Evolutionary conservation across 2,113 vertebrate species (phyloP).

Genomic region (Embiotoca jacksoni): DNA sequence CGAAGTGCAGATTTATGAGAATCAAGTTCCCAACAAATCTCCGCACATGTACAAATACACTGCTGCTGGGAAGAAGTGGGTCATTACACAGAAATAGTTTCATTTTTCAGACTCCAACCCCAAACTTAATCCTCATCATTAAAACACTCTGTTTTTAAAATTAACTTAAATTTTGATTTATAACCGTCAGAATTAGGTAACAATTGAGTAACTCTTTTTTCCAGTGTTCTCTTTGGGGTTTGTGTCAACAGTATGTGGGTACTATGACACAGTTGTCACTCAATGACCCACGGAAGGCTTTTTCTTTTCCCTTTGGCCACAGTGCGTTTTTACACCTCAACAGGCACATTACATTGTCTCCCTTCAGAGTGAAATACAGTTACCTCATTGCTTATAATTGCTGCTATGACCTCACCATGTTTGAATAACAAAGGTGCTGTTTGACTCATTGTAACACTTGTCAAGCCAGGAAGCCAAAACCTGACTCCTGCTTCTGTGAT

Average conservation of each 20-base stretch:
- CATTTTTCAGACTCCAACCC: conserved; percentile 19
- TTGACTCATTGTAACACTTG: conserved; percentile 63
- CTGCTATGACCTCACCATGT: conserved; percentile 74
- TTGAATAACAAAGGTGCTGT: conserved; percentile 67
- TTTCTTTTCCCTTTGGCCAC: conserved; percentile 39
- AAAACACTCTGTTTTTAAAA: conserved; percentile 34
- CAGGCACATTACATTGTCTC: conserved; percentile 71
- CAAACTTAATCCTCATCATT: conserved; percentile 38
- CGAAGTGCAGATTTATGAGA: conserved; percentile 65
- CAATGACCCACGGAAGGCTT: conserved; percentile 40
- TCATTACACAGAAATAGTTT: conserved; percentile 40
- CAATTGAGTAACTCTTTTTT: conserved; percentile 28
- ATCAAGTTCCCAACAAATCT: conserved; percentile 51
- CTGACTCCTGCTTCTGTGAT: conserved; percentile 23
- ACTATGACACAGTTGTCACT: conserved; percentile 18
- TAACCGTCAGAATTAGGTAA: conserved; percentile 21
- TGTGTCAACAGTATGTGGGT: neutral
- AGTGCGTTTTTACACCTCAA: conserved; percentile 66
- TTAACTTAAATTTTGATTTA: conserved; percentile 33
- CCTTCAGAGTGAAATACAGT: conserved; percentile 69
- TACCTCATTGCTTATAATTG: conserved; percentile 77
- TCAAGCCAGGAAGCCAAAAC: conserved; percentile 37
- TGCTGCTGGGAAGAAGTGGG: conserved; percentile 23
- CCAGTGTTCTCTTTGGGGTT: conserved; percentile 14
- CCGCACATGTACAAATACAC: conserved; percentile 33